A percentile compares a stretch with the other conserved stretches of the same genome.
phyloP scores from a whole-genome alignment of 2,888 invertebrate species.

The Octodonta nipae region DNA sequence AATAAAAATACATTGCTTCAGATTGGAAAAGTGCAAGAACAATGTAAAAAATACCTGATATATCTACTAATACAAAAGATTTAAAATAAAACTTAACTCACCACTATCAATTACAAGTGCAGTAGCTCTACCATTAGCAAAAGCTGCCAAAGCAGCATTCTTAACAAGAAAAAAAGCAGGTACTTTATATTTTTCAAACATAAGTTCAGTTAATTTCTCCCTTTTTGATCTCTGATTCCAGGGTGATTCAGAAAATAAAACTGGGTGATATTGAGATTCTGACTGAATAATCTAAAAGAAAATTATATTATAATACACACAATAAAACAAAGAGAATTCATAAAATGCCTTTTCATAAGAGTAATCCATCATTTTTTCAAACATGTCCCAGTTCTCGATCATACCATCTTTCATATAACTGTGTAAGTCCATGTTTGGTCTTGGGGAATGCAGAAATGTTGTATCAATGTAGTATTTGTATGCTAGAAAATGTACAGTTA shows the following conservation, averaged over 20 bases:
- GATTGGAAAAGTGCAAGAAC: no score
- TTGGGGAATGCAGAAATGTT: conserved; percentile 79
- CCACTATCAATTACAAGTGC: conserved; percentile 34
- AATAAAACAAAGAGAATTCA: neutral
- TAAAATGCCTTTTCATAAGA: conserved; percentile 64
- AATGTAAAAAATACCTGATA: no score
- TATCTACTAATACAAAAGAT: no score
- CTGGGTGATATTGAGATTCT: conserved; percentile 89
- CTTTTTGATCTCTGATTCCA: conserved; percentile 88
- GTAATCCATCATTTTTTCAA: conserved; percentile 91
- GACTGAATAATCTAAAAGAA: conserved; percentile 66
- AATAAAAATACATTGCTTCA: no score
- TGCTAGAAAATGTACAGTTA: no score
- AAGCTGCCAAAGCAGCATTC: conserved; percentile 93
- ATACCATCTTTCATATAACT: conserved; percentile 96
- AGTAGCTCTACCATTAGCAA: conserved; percentile 85
- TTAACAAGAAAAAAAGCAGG: conserved; percentile 97
- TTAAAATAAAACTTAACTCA: conserved; percentile 4
- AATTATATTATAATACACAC: neutral
- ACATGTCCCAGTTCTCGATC: conserved; percentile 98
- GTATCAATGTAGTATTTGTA: conserved; percentile 82
- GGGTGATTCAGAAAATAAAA: conserved; percentile 93
- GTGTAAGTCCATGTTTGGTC: conserved; percentile 75
- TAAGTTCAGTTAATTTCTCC: conserved; percentile 88
- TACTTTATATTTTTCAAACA: conserved; percentile 97